These are phyloP conservation scores for Gymnosoma rotundatum DNA, from an alignment of 2,888 invertebrate genomes.

Conservation along the genomic window DNA sequence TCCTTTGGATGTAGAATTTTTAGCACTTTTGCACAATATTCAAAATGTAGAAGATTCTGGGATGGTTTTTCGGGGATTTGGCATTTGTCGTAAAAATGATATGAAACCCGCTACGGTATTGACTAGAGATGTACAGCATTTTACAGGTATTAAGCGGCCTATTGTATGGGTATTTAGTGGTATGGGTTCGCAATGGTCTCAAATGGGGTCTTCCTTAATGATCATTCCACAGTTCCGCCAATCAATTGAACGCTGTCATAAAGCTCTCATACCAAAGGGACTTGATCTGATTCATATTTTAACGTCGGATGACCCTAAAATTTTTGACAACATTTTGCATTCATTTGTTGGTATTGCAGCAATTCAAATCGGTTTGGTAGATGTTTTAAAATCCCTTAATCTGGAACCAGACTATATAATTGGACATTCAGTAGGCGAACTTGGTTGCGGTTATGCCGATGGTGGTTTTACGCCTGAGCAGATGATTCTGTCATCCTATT, in stretches of 20 bases:
- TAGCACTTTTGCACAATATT: slow-evolving; percentile 85
- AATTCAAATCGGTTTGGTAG: slow-evolving; percentile 85
- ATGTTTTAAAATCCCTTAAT: slow-evolving; percentile 85
- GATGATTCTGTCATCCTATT: slow-evolving; percentile 92
- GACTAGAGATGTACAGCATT: slow-evolving; percentile 84
- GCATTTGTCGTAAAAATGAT: slow-evolving; percentile 82
- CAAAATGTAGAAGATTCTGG: slow-evolving; percentile 85
- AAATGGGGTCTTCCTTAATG: slow-evolving; percentile 91
- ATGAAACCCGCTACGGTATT: slow-evolving; percentile 76
- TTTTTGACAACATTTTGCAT: slow-evolving; percentile 86
- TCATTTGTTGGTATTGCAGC: slow-evolving; percentile 89
- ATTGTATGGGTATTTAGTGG: slow-evolving; percentile 95
- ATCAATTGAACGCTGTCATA: slow-evolving; percentile 85
- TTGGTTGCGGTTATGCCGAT: slow-evolving; percentile 97
- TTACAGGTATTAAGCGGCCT: slow-evolving; percentile 85
- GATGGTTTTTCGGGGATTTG: slow-evolving; percentile 90
- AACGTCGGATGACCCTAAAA: slow-evolving; percentile 84
- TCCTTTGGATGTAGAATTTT: slow-evolving; percentile 85
- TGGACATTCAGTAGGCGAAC: slow-evolving; percentile 96
- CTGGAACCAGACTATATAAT: slow-evolving; percentile 88
- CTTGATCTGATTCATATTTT: slow-evolving; percentile 86
- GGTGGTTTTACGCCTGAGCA: slow-evolving; percentile 93
- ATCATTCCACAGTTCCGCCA: slow-evolving; percentile 87
- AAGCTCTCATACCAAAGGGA: slow-evolving; percentile 84
- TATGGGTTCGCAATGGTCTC: slow-evolving; percentile 93